These are phyloP conservation scores for Myiotriccus ornatus DNA, from an alignment of 2,797 vertebrate species.

Conservation along the genomic window DNA sequence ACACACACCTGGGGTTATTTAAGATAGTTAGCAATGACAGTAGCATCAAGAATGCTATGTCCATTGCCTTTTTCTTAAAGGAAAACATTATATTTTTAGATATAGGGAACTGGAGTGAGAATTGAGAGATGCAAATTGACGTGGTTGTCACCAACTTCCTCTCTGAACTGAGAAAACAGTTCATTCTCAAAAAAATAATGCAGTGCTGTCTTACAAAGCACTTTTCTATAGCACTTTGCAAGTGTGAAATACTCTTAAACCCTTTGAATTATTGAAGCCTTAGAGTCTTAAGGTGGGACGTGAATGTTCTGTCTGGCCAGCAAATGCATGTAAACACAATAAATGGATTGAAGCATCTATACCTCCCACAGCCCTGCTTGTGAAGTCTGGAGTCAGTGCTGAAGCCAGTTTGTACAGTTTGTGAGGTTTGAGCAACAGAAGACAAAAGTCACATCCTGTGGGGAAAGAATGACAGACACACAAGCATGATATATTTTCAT, in stretches of 20 bases:
- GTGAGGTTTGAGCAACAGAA: background rate
- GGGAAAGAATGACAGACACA: accelerated
- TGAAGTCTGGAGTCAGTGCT: background rate
- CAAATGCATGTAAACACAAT: background rate
- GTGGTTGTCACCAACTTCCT: background rate
- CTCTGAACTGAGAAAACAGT: background rate
- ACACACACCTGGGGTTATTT: background rate
- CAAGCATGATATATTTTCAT: background rate
- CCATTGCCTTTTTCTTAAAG: background rate
- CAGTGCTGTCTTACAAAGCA: background rate
- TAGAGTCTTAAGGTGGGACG: background rate
- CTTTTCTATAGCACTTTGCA: background rate
- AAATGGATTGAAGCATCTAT: background rate
- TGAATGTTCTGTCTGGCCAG: background rate
- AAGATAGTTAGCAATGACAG: background rate
- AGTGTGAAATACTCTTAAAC: background rate
- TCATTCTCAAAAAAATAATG: background rate
- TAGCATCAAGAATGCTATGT: background rate
- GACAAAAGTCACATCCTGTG: background rate
- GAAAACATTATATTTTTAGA: background rate
- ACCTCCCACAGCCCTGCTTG: background rate
- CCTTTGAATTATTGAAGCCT: background rate
- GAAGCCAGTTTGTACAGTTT: background rate
- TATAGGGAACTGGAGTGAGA: background rate
- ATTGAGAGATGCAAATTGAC: background rate